Conservation (phyloP, 1,140 invertebrate genomes). For the Aphis craccivora region DNA sequence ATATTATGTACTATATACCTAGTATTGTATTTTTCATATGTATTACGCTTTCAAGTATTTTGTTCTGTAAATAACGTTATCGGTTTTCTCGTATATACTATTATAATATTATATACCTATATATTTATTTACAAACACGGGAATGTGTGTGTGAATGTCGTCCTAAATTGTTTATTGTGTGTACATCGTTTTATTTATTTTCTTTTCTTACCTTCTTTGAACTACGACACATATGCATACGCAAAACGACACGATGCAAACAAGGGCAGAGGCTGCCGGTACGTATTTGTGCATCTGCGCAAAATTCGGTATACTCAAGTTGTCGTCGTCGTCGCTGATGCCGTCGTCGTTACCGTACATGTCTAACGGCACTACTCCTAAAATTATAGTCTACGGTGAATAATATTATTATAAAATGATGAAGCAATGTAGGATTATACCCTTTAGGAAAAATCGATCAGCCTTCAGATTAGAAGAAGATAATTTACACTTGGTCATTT, state of each 20-base stretch:
- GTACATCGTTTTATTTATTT: neutral
- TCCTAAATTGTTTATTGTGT: neutral
- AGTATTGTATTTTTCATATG: neutral
- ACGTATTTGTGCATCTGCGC: slow-evolving; percentile 49
- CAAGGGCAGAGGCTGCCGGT: slow-evolving; percentile 10
- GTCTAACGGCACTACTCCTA: neutral
- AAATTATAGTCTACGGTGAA: neutral
- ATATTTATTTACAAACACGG: neutral
- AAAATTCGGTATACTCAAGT: neutral
- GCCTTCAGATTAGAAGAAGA: neutral
- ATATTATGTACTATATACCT: neutral
- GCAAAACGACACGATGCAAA: slow-evolving; percentile 43
- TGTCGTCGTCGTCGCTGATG: neutral
- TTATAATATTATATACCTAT: neutral
- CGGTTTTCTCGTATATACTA: neutral
- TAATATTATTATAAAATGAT: neutral
- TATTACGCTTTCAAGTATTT: neutral
- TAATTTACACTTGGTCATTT: neutral
- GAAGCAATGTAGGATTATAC: neutral
- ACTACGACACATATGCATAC: slow-evolving; percentile 42
- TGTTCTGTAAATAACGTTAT: neutral
- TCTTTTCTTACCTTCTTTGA: slow-evolving; percentile 32
- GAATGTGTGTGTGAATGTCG: neutral
- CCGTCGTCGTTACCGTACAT: neutral
- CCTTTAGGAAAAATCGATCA: neutral